Evolutionary conservation across 92 coral and sea anemone genomes (phyloP), one percentile per base, ranked within the genome.

Genomic region (Phenganax subtilis): DNA sequence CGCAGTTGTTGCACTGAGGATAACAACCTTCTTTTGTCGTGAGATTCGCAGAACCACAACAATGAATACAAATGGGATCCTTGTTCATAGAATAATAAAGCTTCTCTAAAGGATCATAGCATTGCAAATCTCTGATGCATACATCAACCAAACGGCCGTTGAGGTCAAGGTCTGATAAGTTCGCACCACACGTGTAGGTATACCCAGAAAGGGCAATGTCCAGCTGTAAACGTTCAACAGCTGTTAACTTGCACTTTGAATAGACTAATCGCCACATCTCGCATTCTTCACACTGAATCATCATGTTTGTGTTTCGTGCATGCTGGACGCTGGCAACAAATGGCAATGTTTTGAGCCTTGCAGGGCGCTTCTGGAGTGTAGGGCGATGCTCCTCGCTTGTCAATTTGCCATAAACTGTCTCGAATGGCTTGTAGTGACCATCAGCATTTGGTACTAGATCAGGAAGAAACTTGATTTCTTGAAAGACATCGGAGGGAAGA

Each of bases 211-310:
- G 84, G 84, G 72, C 59, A 51, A 62, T 80, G 64, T 71, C 55
- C 37, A 78, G 70, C 84, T 25, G 55, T 65, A 60, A 57, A 57
- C 72, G 70, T 60, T 80, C 62, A 59, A 9, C 75, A 47, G 84
- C 75, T 62, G 70, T 53, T 59, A 76, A 81, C 84, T 81, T 81
- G 52, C 71, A 81, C 84, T 64, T 81, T 31, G 76, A 55, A 52
- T 67, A 81, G 75, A 81, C 71, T 44, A 81, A 75, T 60, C 67
- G 71, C 84, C 85, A 82, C 66, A 71, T 75, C 80, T 82, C 85
- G 71, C 80, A 82, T 65, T 82, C 80, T 16, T 55, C 53, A 80
- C 84, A 80, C 84, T 80, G 71, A 12, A 80, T 3, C 75, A 65
- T 66, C 84, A 80, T 51, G 61, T 76, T 76, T 62, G 80, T 82